phyloP scores from a whole-genome alignment of 2,888 invertebrate species.

The Dryobota labecula region DNA sequence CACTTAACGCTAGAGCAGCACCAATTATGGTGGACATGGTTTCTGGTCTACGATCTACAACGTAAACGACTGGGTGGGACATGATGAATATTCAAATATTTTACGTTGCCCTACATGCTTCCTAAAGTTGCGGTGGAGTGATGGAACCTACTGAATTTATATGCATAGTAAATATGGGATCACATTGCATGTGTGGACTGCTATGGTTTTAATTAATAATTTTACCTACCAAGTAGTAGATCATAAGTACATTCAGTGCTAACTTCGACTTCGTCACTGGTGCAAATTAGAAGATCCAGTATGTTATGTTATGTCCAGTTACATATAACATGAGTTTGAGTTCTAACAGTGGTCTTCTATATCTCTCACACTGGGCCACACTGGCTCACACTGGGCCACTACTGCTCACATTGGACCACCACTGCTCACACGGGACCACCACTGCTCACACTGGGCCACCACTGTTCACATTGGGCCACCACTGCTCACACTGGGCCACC shows the following conservation, averaged over 20 bases:
- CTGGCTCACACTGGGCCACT: too few relatives aligned
- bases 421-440: too few relatives aligned
- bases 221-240: not conserved
- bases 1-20: not conserved
- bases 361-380: too few relatives aligned
- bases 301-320: too few relatives aligned
- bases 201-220: not conserved
- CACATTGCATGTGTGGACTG: not conserved
- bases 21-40: constrained; percentile 26
- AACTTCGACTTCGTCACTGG: not conserved
- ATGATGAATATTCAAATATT: constrained; percentile 45
- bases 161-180: constrained; percentile 6
- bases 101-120: constrained; percentile 9
- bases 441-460: too few relatives aligned
- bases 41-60: constrained; percentile 41
- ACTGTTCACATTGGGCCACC: too few relatives aligned
- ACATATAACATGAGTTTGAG: not conserved
- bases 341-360: not conserved
- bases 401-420: too few relatives aligned
- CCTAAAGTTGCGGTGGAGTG: not conserved
- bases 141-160: constrained; percentile 6
- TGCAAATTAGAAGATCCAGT: not conserved
- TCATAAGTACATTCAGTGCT: not conserved
- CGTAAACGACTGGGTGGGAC: constrained; percentile 30
- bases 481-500: too few relatives aligned